A percentile compares a stretch with the other conserved stretches of the same genome.
These are phyloP conservation scores for Argyrosomus regius DNA, from an alignment of 2,797 vertebrate species.

Conservation along the genomic window DNA sequence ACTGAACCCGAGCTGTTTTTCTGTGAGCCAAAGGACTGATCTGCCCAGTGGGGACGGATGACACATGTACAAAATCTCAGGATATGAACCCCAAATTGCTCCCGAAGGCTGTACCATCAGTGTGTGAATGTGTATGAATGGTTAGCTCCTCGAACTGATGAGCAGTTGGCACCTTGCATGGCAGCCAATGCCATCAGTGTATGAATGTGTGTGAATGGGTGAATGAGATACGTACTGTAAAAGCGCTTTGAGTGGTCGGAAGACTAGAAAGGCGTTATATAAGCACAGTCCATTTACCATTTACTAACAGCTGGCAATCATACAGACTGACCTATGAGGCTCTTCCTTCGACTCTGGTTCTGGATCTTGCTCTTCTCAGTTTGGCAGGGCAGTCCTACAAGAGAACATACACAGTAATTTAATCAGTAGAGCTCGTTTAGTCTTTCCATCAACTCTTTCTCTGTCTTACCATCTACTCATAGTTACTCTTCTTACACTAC, in stretches of 20 bases:
- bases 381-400: constrained; percentile 95
- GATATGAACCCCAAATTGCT: not conserved
- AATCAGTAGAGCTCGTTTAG: not conserved
- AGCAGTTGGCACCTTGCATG: no score
- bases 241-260: no score
- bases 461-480: not conserved
- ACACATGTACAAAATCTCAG: constrained; percentile 55
- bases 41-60: constrained; percentile 39
- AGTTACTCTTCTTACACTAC: constrained; percentile 10
- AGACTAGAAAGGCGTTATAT: no score
- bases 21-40: constrained; percentile 47
- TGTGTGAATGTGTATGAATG: no score
- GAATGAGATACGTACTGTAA: no score
- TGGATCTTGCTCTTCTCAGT: constrained; percentile 96
- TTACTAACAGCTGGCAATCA: constrained; percentile 24
- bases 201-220: no score
- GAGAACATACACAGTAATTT: constrained; percentile 51
- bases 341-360: constrained; percentile 92
- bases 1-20: constrained; percentile 44
- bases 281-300: no score
- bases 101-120: no score
- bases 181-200: no score
- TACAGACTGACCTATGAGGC: constrained; percentile 91
- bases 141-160: no score
- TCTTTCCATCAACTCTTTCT: not conserved